A percentile compares a stretch with the other conserved stretches of the same genome.
phyloP scores from a whole-genome alignment of 2,888 invertebrate species.

The Drosophila recens region DNA sequence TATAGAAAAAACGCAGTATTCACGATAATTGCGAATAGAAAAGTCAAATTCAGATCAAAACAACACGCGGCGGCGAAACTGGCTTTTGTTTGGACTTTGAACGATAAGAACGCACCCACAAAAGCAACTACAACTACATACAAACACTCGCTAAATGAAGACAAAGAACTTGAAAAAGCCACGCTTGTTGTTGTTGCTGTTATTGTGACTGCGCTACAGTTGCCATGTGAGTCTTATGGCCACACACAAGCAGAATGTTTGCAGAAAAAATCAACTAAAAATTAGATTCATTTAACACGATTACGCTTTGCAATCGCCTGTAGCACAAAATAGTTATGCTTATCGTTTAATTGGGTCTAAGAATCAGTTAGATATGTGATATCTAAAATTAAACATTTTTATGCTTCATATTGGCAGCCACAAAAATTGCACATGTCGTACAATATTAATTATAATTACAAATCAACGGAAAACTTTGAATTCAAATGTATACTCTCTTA shows the following conservation, averaged over 20 bases:
- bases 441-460: background rate
- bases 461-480: conserved; percentile 1
- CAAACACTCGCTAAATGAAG: conserved; percentile 33
- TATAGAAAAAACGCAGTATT: conserved; percentile 7
- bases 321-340: conserved; percentile 1
- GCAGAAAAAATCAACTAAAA: background rate
- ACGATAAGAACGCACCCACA: conserved; percentile 69
- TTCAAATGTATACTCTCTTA: background rate
- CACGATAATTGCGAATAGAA: conserved; percentile 26
- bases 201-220: conserved; percentile 61
- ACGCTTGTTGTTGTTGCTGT: conserved; percentile 54
- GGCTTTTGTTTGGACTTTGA: conserved; percentile 71
- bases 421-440: background rate
- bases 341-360: conserved; percentile 19
- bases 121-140: conserved; percentile 39
- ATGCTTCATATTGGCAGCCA: background rate
- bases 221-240: conserved; percentile 51
- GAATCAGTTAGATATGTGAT: conserved; percentile 7
- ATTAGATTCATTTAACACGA: conserved; percentile 22
- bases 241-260: conserved; percentile 31
- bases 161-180: conserved; percentile 71
- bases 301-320: conserved; percentile 18
- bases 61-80: conserved; percentile 44
- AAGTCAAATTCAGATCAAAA: conserved; percentile 24
- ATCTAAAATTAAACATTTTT: conserved; percentile 7